A percentile compares a stretch with the other conserved stretches of the same genome.
phyloP scores from a whole-genome alignment of 2,888 invertebrate genomes.

The Andrena bucephala region DNA sequence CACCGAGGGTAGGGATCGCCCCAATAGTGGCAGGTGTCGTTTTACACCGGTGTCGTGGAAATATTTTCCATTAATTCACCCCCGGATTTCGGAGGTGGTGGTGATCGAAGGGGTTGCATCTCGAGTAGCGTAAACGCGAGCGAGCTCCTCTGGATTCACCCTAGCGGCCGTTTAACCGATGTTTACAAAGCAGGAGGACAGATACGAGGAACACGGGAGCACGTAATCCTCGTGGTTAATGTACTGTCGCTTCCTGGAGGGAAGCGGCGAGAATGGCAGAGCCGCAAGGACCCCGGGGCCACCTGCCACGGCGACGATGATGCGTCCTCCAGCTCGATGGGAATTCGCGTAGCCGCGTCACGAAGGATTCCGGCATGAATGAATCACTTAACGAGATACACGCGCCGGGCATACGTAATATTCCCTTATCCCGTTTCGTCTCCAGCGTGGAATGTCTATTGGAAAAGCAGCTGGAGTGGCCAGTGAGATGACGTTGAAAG shows the following conservation, averaged over 20 bases:
- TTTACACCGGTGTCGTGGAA: conserved; percentile 21
- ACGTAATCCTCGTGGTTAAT: conserved; percentile 53
- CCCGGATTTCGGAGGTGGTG: neutral
- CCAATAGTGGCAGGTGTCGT: conserved; percentile 37
- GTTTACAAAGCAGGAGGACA: conserved; percentile 48
- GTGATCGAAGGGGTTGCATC: neutral
- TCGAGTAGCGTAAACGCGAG: neutral
- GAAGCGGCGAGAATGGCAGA: neutral
- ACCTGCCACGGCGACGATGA: conserved; percentile 39
- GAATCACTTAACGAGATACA: conserved; percentile 77
- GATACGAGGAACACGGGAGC: conserved; percentile 11
- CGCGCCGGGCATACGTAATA: conserved; percentile 73
- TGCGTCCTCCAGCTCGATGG: conserved; percentile 32
- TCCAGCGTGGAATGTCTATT: conserved; percentile 44
- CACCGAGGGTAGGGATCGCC: neutral
- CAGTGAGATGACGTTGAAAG: neutral
- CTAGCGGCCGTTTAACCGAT: conserved; percentile 17
- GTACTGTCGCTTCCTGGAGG: conserved; percentile 50
- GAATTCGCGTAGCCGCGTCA: conserved; percentile 48
- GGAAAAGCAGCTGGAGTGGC: conserved; percentile 16
- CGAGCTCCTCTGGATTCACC: neutral
- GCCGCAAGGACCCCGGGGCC: conserved; percentile 13
- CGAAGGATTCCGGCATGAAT: conserved; percentile 73
- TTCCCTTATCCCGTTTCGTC: conserved; percentile 47
- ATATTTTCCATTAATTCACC: conserved; percentile 27